These are phyloP conservation scores for Columba guinea DNA, from an alignment of 2,797 vertebrate genomes.

Conservation along the genomic window DNA sequence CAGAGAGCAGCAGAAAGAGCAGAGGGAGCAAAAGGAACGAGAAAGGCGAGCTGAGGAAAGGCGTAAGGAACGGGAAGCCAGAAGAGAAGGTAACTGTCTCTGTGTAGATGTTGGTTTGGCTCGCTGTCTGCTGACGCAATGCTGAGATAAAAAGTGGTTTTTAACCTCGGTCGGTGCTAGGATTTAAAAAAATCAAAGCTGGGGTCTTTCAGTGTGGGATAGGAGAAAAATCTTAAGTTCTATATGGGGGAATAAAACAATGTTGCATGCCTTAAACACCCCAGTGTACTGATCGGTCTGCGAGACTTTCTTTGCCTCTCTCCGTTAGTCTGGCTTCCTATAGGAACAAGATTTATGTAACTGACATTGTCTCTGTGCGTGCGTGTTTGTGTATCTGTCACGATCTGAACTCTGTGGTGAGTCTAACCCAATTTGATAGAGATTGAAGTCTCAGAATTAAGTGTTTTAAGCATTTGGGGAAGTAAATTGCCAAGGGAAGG, in stretches of 20 bases:
- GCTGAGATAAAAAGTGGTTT: background rate
- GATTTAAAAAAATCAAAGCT: background rate
- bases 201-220: background rate
- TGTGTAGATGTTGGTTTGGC: background rate
- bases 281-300: background rate
- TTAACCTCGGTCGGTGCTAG: background rate
- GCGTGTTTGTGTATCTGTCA: background rate
- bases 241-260: background rate
- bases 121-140: accelerated
- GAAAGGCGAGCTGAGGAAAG: constrained; percentile 91
- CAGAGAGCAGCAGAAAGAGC: constrained; percentile 93
- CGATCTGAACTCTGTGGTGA: background rate
- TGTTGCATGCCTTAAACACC: background rate
- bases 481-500: background rate
- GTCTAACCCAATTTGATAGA: background rate
- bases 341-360: background rate
- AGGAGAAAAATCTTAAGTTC: background rate
- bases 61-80: constrained; percentile 88
- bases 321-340: background rate
- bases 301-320: background rate
- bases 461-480: background rate
- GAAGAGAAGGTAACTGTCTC: constrained; percentile 85
- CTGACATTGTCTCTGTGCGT: background rate
- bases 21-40: constrained; percentile 91
- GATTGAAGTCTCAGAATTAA: background rate